phyloP scores from a whole-genome alignment of 2,113 vertebrate genomes.

The Cnemophilus loriae region DNA sequence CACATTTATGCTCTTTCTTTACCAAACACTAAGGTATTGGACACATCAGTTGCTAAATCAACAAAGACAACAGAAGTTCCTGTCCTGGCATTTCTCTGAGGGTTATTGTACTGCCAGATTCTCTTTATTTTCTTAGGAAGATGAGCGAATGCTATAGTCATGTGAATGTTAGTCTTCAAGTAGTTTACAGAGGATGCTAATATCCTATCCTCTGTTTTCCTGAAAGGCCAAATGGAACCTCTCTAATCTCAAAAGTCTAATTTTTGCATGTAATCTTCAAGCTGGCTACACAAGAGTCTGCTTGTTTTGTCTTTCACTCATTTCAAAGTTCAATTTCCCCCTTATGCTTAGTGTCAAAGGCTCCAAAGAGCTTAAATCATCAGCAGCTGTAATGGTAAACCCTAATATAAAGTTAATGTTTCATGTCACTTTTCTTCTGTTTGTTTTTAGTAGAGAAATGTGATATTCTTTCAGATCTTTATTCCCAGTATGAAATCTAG shows the following conservation, averaged over 20 bases:
- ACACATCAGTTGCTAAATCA: conserved; percentile 41
- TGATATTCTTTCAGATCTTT: background rate
- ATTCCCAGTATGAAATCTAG: background rate
- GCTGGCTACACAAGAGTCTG: background rate
- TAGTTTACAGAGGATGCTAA: conserved; percentile 23
- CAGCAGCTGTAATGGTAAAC: conserved; percentile 9
- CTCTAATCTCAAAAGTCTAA: background rate
- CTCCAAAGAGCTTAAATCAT: background rate
- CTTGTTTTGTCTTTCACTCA: background rate
- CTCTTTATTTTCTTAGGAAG: conserved; percentile 18
- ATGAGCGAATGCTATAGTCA: background rate
- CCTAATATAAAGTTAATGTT: background rate
- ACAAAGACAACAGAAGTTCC: conserved; percentile 27
- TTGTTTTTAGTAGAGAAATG: background rate
- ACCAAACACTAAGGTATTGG: conserved; percentile 36
- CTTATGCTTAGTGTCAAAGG: background rate
- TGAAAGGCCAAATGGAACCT: background rate
- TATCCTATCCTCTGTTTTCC: background rate
- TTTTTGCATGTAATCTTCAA: background rate
- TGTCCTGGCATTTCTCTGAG: conserved; percentile 25
- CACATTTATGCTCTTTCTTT: background rate
- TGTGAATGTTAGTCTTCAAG: background rate
- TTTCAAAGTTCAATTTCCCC: conserved; percentile 9
- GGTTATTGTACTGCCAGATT: background rate
- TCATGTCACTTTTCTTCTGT: background rate